A percentile compares a stretch with the other conserved stretches of the same genome.
phyloP scores from a whole-genome alignment of 2,113 vertebrate genomes.

The Alectura lathami region DNA sequence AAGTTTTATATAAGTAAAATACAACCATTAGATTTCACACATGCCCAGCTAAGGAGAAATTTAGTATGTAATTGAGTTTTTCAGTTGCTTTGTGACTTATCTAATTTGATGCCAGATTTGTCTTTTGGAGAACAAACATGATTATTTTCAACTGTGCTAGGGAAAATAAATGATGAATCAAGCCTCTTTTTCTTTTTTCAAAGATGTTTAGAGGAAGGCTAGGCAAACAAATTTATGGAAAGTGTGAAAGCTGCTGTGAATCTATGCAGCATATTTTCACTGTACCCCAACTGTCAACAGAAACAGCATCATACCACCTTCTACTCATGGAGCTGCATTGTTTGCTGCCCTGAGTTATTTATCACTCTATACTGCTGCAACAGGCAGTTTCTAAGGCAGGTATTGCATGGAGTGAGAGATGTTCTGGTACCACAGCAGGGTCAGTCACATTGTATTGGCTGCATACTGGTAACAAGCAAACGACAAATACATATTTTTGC shows the following conservation, averaged over 20 bases:
- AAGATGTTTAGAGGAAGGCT: not conserved
- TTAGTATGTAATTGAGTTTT: not conserved
- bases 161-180: not conserved
- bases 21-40: not conserved
- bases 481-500: not conserved
- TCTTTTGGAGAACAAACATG: not conserved
- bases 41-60: not conserved
- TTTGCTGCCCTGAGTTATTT: not conserved
- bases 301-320: not conserved
- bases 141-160: not conserved
- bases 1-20: not conserved
- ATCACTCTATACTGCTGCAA: not conserved
- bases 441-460: not conserved
- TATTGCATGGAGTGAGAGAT: not conserved
- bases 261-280: not conserved
- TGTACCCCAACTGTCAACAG: not conserved
- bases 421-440: not conserved
- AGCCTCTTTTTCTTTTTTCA: not conserved
- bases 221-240: not conserved
- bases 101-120: not conserved
- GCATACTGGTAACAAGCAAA: not conserved
- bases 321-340: not conserved
- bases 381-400: not conserved
- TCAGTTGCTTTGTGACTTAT: not conserved
- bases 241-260: not conserved